Evolutionary conservation across 2,113 vertebrate species (phyloP), one percentile per base, ranked within the genome.

Genomic region (Tachycineta bicolor): DNA sequence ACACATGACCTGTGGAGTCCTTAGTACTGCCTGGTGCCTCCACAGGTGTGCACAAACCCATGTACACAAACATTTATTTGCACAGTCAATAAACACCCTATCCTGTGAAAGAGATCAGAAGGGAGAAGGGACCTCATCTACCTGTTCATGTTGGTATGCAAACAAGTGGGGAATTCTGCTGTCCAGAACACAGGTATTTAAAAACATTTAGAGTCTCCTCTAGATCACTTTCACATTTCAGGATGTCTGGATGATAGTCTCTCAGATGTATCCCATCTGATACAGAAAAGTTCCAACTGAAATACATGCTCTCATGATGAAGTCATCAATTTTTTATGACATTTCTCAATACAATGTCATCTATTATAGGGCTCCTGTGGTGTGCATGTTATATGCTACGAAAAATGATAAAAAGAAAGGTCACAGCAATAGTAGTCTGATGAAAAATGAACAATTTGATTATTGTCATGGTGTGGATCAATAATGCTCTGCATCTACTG

Each of bases 361-460:
- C 97, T 97, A 94, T 95, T 96, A 94, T 94, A 97, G 95, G 55
- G 74, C 84, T 96, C 43, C 81, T 89, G n/a, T 56, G 46, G 70
- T 90, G 68, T 95, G 85, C 93, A 94, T 73, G 93, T 96, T 82
- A 96, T 73, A 91, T 92, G 77, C 31, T 71, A 83, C 68, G 59
- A 87, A 87, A 87, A 62, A 93, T 83, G 94, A 79, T 73, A 93
- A 93, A 95, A 92, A 96, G 81, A 89, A 95, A 97, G 93, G 95
- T 97, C 97, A 97, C 43, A 86, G 95, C 94, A 97, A 97, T 74
- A 90, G 94, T 58, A 94, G 91, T 94, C 97, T 97, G 94, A 98
- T 97, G 96, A 98, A 96, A 98, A 98, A 98, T 98, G 98, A 98
- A 98, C 98, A 98, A 98, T 99, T 98, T 97, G 92, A 98, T 98